Conservation (phyloP, 2,888 invertebrate genomes). For the Noctua pronuba region DNA sequence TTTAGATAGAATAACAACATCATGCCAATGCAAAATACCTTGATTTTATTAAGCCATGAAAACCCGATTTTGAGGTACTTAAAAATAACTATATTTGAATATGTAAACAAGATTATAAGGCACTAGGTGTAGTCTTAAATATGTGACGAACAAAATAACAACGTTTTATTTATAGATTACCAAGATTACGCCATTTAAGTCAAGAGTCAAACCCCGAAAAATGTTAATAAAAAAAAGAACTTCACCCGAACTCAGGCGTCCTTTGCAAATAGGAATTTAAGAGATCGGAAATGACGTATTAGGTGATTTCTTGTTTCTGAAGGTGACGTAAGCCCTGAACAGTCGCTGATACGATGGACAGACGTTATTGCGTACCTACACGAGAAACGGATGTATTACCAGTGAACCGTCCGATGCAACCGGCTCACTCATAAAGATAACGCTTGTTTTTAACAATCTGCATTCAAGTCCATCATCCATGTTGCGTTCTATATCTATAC, state of each 20-base stretch:
- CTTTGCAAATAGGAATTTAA: constrained; percentile 38
- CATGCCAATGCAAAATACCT: constrained; percentile 27
- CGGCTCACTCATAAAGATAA: constrained; percentile 53
- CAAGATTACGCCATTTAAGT: constrained; percentile 13
- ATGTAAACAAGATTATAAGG: constrained; percentile 9
- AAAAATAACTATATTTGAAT: constrained; percentile 16
- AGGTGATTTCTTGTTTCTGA: constrained; percentile 50
- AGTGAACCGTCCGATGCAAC: constrained; percentile 51
- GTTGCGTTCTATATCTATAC: constrained; percentile 26
- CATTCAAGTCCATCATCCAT: constrained; percentile 28
- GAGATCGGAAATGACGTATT: constrained; percentile 49
- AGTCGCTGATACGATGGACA: constrained; percentile 37
- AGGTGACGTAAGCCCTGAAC: constrained; percentile 57
- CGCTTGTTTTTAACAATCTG: constrained; percentile 46
- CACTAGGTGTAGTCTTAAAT: constrained; percentile 8
- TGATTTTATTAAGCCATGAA: not conserved
- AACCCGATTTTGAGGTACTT: not conserved
- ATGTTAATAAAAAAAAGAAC: constrained; percentile 21
- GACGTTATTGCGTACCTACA: constrained; percentile 27
- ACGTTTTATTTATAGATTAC: constrained; percentile 22
- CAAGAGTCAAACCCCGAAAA: constrained; percentile 1
- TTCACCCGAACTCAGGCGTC: not conserved
- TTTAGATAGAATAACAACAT: constrained; percentile 45
- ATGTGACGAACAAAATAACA: not conserved
- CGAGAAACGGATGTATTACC: constrained; percentile 60